Conservation (phyloP, 2,797 vertebrate genomes). For the Pagetopsis macropterus region DNA sequence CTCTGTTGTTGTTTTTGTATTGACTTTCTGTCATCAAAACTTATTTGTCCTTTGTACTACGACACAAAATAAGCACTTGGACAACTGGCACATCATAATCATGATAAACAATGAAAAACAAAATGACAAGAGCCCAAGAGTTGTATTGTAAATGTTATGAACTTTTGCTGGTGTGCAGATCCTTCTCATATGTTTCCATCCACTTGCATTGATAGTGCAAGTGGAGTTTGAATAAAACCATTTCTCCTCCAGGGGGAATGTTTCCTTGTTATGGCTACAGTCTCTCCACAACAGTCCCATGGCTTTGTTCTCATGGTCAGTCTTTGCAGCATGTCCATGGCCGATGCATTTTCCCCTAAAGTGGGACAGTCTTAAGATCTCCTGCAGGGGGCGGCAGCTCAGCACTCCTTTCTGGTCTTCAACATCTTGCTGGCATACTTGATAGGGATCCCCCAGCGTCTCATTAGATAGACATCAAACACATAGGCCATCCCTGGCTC, state of each 20-base stretch:
- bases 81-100: slow-evolving; percentile 74
- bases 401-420: slow-evolving; percentile 91
- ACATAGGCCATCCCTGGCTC: slow-evolving; percentile 86
- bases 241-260: slow-evolving; percentile 53
- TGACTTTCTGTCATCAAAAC: slow-evolving; percentile 65
- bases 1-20: slow-evolving; percentile 67
- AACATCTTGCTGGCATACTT: slow-evolving; percentile 91
- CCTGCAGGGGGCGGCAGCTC: slow-evolving; percentile 77
- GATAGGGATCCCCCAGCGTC: slow-evolving; percentile 89
- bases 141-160: slow-evolving; percentile 68
- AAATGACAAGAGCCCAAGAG: slow-evolving; percentile 66
- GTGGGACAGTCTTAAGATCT: slow-evolving; percentile 59
- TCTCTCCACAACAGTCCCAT: slow-evolving; percentile 73
- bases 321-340: slow-evolving; percentile 70
- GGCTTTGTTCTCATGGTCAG: slow-evolving; percentile 72
- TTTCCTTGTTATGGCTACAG: slow-evolving; percentile 67
- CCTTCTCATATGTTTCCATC: slow-evolving; percentile 56
- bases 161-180: slow-evolving; percentile 81
- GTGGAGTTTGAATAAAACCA: slow-evolving; percentile 62
- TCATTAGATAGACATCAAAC: slow-evolving; percentile 93
- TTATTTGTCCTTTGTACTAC: slow-evolving; percentile 69
- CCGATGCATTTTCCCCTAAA: slow-evolving; percentile 56
- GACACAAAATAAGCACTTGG: slow-evolving; percentile 72
- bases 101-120: slow-evolving; percentile 70
- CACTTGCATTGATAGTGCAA: slow-evolving; percentile 45